Conservation (phyloP, 2,797 vertebrate genomes). For the Poliocrania exsul region DNA sequence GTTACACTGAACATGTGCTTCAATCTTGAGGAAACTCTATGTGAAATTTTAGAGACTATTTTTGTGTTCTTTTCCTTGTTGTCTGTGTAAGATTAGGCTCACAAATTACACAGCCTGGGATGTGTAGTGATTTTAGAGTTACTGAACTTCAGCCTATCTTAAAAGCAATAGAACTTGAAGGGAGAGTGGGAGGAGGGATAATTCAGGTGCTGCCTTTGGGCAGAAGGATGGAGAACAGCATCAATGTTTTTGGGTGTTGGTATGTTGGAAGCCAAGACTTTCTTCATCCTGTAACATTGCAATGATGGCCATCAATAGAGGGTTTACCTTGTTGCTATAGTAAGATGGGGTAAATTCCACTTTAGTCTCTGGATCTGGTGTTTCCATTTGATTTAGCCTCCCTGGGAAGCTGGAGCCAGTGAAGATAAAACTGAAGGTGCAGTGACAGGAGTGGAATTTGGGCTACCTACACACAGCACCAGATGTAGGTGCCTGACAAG, state of each 20-base stretch:
- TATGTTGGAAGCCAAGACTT: not conserved
- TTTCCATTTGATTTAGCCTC: not conserved
- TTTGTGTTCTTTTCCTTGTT: not conserved
- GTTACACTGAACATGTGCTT: not conserved
- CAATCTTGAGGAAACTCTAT: not conserved
- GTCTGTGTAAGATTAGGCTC: not conserved
- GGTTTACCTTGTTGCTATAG: not conserved
- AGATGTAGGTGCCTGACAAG: not conserved
- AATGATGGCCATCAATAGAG: not conserved
- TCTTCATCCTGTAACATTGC: not conserved
- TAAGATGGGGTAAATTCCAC: not conserved
- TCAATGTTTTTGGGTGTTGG: rapidly evolving
- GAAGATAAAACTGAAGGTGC: not conserved
- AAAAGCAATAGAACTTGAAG: not conserved
- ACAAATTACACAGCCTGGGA: not conserved
- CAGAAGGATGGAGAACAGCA: not conserved
- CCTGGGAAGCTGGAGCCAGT: not conserved
- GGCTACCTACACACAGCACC: not conserved
- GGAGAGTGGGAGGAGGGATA: not conserved
- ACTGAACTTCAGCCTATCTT: not conserved
- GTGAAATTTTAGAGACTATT: not conserved
- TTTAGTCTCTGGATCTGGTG: not conserved
- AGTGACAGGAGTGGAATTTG: not conserved
- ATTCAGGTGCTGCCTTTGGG: not conserved
- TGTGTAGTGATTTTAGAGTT: not conserved